A percentile compares a stretch with the other conserved stretches of the same genome.
phyloP scores from a whole-genome alignment of 2,888 invertebrate species.

The Eupithecia inturbata region DNA sequence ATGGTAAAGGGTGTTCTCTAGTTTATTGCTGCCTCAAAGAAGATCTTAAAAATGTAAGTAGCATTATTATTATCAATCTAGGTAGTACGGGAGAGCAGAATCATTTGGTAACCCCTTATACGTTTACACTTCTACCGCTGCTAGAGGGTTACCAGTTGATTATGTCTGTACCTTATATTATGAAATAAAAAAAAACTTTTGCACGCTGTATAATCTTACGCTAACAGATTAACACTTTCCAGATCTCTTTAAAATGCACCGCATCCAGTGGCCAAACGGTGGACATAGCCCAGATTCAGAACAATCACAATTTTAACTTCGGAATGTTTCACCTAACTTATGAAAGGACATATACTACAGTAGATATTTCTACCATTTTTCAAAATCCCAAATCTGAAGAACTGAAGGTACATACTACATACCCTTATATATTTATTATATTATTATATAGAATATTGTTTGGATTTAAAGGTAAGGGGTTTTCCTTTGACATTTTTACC shows the following conservation, averaged over 20 bases:
- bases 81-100: no score
- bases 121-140: no score
- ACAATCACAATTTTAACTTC: conserved; percentile 46
- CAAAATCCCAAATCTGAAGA: conserved; percentile 27
- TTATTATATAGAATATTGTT: neutral
- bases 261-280: conserved; percentile 33
- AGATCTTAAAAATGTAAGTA: conserved; percentile 57
- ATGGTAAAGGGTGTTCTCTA: conserved; percentile 53
- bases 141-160: no score
- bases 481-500: no score
- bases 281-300: conserved; percentile 46
- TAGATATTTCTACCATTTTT: conserved; percentile 51
- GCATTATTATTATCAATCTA: no score
- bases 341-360: conserved; percentile 43
- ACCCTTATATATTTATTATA: no score
- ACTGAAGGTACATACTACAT: conserved; percentile 38
- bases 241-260: conserved; percentile 45
- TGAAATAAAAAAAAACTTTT: no score
- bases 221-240: neutral
- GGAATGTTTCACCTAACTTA: conserved; percentile 46
- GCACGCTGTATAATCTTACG: no score
- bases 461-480: neutral
- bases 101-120: no score
- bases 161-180: neutral
- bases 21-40: conserved; percentile 52